Percentiles rank a stretch among this genome's conserved stretches.
Conservation (phyloP, 2,113 vertebrate genomes). For the Charina bottae region DNA sequence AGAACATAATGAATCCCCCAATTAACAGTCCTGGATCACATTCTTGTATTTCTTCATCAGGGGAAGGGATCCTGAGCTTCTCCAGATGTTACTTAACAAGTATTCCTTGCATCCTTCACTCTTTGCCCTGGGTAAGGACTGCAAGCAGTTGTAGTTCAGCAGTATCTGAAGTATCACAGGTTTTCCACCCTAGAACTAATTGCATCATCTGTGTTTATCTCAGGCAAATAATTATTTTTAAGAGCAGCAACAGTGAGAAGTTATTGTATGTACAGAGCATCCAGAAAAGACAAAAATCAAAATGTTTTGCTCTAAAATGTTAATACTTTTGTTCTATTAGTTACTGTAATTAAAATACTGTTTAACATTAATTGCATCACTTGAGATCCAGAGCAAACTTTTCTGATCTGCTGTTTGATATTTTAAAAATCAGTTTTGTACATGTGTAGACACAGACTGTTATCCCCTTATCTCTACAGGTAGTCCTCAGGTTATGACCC, state of each 20-base stretch:
- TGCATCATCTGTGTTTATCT: background rate
- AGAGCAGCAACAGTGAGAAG: background rate
- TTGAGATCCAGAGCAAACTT: background rate
- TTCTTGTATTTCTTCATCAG: background rate
- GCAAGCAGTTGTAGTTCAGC: background rate
- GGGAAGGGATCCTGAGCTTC: background rate
- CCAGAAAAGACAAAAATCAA: background rate
- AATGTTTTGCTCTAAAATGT: background rate
- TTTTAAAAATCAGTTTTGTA: background rate
- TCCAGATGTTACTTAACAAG: background rate
- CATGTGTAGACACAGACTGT: background rate
- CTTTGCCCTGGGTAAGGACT: background rate
- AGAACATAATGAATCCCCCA: background rate
- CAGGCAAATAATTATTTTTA: background rate
- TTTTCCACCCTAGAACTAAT: background rate
- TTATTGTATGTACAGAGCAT: background rate
- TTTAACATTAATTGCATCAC: background rate
- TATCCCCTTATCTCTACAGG: background rate
- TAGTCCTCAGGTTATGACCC: too few species aligned
- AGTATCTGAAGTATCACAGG: background rate
- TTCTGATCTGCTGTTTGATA: background rate
- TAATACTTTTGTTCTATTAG: background rate
- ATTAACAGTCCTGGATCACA: background rate
- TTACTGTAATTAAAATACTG: background rate
- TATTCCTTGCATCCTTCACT: background rate